phyloP scores from a whole-genome alignment of 2,113 vertebrate genomes.

The Ariopsis seemanni region DNA sequence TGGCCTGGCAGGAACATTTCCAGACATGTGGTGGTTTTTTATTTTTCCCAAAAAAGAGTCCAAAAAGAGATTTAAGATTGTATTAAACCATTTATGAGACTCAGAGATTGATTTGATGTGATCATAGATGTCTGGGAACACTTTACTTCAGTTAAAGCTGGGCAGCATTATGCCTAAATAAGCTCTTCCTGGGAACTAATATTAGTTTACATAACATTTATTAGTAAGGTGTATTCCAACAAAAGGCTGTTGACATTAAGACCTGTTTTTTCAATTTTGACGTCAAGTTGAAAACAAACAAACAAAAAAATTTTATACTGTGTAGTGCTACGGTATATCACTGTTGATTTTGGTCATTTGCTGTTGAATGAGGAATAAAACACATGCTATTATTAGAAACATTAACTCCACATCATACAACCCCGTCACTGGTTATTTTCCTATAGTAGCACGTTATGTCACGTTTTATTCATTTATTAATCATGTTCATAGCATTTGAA shows the following conservation, averaged over 20 bases:
- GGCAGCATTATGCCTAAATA: not conserved
- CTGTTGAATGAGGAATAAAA: not conserved
- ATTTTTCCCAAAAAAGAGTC: not conserved
- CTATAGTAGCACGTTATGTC: not conserved
- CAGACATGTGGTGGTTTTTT: slow-evolving; percentile 23
- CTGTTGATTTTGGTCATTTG: not conserved
- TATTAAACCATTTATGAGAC: slow-evolving; percentile 27
- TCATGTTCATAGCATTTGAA: not conserved
- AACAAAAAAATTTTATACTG: not conserved
- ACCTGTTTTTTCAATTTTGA: not conserved
- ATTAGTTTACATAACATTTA: not conserved
- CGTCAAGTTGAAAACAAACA: not conserved
- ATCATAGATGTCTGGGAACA: not conserved
- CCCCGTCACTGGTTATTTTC: not conserved
- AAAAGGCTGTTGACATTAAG: not conserved
- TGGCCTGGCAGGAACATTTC: slow-evolving; percentile 43
- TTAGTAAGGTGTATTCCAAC: not conserved
- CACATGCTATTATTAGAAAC: not conserved
- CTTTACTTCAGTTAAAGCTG: not conserved
- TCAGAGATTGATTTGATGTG: slow-evolving; percentile 9
- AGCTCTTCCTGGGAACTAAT: not conserved
- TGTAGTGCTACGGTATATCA: not conserved
- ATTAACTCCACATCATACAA: not conserved
- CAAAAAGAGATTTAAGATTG: slow-evolving; percentile 23
- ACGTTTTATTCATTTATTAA: not conserved